Evolutionary conservation across 1,140 invertebrate genomes (phyloP).

Genomic region (Diprion similis): DNA sequence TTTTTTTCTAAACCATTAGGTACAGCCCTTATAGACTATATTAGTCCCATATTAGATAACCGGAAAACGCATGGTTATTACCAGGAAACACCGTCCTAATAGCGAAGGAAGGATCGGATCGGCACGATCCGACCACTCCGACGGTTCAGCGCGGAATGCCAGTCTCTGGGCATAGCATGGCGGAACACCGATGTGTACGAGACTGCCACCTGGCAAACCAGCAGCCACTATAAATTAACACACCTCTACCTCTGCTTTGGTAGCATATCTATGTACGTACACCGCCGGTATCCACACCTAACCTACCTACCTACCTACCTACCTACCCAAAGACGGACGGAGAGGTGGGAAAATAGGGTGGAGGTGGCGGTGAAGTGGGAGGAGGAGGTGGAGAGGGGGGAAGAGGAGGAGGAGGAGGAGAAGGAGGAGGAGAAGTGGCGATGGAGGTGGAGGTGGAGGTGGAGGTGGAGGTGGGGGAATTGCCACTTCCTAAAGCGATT

Average conservation of each 20-base stretch:
- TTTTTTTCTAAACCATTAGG: no score
- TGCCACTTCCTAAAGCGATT: constrained; percentile 35
- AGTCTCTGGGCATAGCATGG: background rate
- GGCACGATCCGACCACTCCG: background rate
- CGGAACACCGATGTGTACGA: no score
- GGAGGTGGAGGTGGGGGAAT: constrained; percentile 6
- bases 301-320: background rate
- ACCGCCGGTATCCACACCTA: no score
- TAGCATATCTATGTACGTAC: no score
- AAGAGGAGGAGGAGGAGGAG: constrained; percentile 14
- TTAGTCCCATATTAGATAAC: no score
- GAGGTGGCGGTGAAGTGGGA: constrained; percentile 23
- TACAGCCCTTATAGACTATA: no score
- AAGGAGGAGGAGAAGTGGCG: constrained; percentile 20
- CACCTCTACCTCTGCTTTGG: no score
- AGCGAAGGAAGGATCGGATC: background rate
- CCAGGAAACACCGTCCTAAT: no score
- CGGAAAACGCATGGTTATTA: no score
- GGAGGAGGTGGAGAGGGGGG: constrained; percentile 30
- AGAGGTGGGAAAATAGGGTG: no score
- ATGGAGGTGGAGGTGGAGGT: no score
- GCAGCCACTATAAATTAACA: no score
- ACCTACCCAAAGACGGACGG: background rate
- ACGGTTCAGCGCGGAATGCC: background rate
- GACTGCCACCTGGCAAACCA: background rate